Evolutionary conservation across 2,113 vertebrate genomes (phyloP).

Genomic region (Periophthalmus modestus): DNA sequence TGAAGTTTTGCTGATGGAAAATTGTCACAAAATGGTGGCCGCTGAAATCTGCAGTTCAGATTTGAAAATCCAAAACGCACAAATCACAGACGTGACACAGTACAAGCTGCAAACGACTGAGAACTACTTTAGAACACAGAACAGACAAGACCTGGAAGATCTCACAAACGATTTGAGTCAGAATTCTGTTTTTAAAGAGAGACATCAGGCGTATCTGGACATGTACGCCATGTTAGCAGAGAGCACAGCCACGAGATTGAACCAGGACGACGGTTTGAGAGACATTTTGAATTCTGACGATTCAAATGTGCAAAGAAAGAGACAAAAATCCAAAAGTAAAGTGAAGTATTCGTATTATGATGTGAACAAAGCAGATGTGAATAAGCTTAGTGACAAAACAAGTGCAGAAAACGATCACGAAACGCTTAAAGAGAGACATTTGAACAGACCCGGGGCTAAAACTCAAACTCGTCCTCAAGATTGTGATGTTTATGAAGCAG

Average conservation of each 20-base stretch:
- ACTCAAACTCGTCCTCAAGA: neutral
- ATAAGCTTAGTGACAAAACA: neutral
- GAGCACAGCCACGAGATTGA: neutral
- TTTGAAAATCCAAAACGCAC: neutral
- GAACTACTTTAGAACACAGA: neutral
- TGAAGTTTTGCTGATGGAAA: neutral
- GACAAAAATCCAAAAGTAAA: neutral
- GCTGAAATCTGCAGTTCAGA: neutral
- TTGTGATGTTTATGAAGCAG: neutral
- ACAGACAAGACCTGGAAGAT: neutral
- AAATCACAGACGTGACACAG: neutral
- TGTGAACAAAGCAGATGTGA: neutral
- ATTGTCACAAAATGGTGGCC: neutral
- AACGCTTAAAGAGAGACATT: neutral
- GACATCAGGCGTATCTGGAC: neutral
- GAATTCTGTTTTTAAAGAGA: neutral
- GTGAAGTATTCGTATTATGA: neutral
- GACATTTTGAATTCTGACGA: neutral
- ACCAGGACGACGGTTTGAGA: neutral
- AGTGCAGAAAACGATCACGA: neutral
- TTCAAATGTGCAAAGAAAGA: neutral
- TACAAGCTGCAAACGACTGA: neutral
- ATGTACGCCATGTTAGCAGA: neutral
- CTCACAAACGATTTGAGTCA: neutral
- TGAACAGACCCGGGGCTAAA: slow-evolving; percentile 28